Conservation (phyloP, 2,888 invertebrate species). For the Melieria omissa region DNA sequence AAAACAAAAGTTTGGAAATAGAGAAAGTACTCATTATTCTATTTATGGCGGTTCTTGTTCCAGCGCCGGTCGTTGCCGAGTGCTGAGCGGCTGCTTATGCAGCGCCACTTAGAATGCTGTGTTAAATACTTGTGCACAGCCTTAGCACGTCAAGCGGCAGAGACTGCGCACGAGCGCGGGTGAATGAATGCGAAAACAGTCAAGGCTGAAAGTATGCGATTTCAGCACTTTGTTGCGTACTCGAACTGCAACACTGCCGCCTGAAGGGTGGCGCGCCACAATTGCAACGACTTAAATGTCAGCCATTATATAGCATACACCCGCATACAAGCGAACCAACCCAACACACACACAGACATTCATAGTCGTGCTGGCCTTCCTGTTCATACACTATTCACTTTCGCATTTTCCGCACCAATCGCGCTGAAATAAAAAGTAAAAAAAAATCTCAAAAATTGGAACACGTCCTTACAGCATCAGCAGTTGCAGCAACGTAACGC, state of each 20-base stretch:
- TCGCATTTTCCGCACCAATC: background rate
- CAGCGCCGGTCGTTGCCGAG: no score
- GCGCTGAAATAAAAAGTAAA: background rate
- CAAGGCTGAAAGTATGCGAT: slow-evolving; percentile 1
- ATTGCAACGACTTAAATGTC: background rate
- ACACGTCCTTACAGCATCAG: slow-evolving; percentile 15
- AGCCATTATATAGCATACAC: background rate
- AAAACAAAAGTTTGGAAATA: no score
- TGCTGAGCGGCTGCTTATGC: no score
- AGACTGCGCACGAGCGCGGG: background rate
- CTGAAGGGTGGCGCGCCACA: background rate
- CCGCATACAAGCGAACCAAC: background rate
- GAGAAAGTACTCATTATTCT: no score
- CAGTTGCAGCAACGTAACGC: background rate
- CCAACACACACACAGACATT: background rate
- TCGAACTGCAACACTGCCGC: background rate
- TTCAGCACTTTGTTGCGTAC: background rate
- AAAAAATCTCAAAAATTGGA: slow-evolving; percentile 1
- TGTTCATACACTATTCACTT: background rate
- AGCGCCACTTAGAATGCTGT: no score
- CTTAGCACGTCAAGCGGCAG: background rate
- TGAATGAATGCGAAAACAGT: background rate
- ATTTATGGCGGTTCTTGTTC: no score
- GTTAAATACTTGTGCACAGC: no score
- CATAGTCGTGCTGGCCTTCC: background rate